Evolutionary conservation across 1,140 invertebrate species (phyloP), one percentile per base, ranked within the genome.

Genomic region (Hydropsyche tenuis): DNA sequence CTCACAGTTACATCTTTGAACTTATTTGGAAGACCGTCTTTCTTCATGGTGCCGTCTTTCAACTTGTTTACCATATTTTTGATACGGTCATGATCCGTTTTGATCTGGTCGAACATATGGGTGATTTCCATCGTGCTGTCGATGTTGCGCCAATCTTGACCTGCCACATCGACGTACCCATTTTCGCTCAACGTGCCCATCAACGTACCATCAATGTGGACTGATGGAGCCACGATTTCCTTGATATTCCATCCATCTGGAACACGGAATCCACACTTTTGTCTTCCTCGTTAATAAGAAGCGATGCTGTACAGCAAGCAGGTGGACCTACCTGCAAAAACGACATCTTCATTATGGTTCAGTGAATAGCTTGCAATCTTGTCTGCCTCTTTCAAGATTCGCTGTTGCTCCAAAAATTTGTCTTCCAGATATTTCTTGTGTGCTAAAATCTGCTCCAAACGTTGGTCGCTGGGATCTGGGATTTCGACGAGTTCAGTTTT

Each of bases 241-340:
- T 74, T 72, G 43, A 75, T 73, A 72, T 75, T 73, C 76, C 76
- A 77, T 37, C 75, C 73, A 69, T 75, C 76, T 77, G 74, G 30
- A 75, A 77, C 9, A 42, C 16, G 14, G 42, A 45, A 68, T 66
- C 18, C 16, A 66, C 12, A 66, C 30, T 1, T 69, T 53, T 1
- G 18, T 5, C 30, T 14, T 51, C n/a, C 18, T 14, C n/a, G 16
- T 20, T 7, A 23, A 25, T 14, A 22, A 56, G 18, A 5, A 56
- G 46, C 30, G 9, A 37, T 37, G 30, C 22, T 9, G 12, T 53
- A 23, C 5, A 53, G 66, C n/a, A 42, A 18, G 23, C 25, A 70
- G 68, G 48, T 16, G 6, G 56, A 76, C 73, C 56, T 69, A 77
- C 76, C 76, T 77, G 76, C 73, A 14, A 16, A 37, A 14, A 75